A percentile compares a stretch with the other conserved stretches of the same genome.
Conservation (phyloP, 2,888 invertebrate species). For the Copidosoma aretas region DNA sequence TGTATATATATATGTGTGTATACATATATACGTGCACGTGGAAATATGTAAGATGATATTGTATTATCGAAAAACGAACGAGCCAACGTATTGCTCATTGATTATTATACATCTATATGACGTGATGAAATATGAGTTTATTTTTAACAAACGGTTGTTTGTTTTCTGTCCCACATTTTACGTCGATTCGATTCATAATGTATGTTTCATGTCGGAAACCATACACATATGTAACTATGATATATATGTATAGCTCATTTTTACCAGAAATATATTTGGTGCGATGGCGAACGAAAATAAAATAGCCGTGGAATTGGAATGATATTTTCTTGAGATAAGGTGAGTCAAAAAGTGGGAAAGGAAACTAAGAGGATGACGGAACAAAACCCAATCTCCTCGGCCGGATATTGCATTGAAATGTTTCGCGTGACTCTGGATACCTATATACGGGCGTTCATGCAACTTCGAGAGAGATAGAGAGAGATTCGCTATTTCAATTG, state of each 20-base stretch:
- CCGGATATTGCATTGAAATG: slow-evolving; percentile 4
- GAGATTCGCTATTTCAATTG: slow-evolving; percentile 16
- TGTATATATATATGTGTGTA: slow-evolving; percentile 3
- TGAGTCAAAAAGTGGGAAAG: background rate
- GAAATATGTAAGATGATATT: background rate
- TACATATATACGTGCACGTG: no score
- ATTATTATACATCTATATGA: no score
- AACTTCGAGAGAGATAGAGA: background rate
- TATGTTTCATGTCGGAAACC: no score
- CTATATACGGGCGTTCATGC: background rate
- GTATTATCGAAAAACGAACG: no score
- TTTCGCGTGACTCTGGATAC: slow-evolving; percentile 30
- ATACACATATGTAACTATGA: no score
- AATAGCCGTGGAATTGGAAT: background rate
- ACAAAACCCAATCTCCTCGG: background rate
- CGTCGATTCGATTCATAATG: no score
- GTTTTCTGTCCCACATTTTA: no score
- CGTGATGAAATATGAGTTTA: no score
- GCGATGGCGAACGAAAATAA: background rate
- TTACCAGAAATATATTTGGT: background rate
- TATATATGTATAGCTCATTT: no score
- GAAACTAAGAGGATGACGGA: background rate
- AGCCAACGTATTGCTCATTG: no score
- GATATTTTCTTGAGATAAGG: background rate
- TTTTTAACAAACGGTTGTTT: no score